Conservation (phyloP, 2,113 vertebrate species). For the Rhinoptilus africanus region DNA sequence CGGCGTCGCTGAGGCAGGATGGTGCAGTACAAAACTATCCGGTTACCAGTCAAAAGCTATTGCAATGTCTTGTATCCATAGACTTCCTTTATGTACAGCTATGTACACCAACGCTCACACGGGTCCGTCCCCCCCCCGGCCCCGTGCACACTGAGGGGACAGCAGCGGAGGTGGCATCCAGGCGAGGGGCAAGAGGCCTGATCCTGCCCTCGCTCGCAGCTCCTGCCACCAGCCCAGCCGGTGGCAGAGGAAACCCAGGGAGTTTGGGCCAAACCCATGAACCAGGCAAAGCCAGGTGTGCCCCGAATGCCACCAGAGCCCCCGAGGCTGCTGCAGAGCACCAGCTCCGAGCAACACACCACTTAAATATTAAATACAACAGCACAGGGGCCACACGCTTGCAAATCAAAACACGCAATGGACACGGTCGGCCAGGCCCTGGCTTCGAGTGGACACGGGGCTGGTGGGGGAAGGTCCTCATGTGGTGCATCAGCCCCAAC, state of each 20-base stretch:
- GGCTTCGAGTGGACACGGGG: rapidly evolving
- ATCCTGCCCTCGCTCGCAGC: background rate
- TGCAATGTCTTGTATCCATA: background rate
- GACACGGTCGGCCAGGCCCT: rapidly evolving
- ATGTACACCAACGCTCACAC: background rate
- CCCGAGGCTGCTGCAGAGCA: background rate
- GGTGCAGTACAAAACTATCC: constrained; percentile 45
- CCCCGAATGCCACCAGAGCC: rapidly evolving
- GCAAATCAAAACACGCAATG: rapidly evolving
- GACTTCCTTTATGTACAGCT: background rate
- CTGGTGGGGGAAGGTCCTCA: rapidly evolving
- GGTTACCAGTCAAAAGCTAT: constrained; percentile 16
- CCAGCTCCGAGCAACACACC: background rate
- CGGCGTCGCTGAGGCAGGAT: constrained; percentile 49
- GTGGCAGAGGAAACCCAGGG: background rate
- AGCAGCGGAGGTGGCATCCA: background rate
- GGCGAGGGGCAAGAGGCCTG: background rate
- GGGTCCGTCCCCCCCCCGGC: rapidly evolving
- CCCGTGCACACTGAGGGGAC: rapidly evolving
- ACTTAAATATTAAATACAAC: background rate
- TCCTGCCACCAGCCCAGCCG: rapidly evolving
- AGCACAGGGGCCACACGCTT: background rate
- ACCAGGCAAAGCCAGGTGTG: background rate
- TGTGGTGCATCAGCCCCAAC: rapidly evolving
- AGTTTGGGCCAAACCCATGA: background rate